A percentile compares a stretch with the other conserved stretches of the same genome.
These are phyloP conservation scores for Chloebia gouldiae DNA, from an alignment of 2,113 vertebrate species.

Conservation along the genomic window DNA sequence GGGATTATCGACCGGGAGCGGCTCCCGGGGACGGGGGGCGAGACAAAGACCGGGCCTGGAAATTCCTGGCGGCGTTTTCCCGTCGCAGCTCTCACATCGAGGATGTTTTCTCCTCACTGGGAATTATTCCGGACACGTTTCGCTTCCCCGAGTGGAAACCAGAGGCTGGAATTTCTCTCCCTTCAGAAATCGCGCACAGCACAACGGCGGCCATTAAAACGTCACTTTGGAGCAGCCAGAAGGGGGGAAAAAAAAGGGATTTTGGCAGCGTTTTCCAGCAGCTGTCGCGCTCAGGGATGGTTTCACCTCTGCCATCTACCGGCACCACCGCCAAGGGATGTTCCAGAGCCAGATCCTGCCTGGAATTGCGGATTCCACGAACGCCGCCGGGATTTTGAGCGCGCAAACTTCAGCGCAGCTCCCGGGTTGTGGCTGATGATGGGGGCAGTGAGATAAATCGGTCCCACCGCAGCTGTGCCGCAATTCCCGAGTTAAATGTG, in stretches of 20 bases:
- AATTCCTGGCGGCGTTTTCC: neutral
- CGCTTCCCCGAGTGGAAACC: rapidly evolving
- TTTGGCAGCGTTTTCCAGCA: neutral
- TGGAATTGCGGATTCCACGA: rapidly evolving
- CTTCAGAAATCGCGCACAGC: neutral
- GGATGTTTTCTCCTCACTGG: rapidly evolving
- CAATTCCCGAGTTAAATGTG: rapidly evolving
- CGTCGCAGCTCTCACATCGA: rapidly evolving
- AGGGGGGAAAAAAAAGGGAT: neutral
- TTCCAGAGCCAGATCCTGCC: neutral
- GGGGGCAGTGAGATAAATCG: neutral
- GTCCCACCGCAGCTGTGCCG: rapidly evolving
- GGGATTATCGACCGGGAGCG: rapidly evolving
- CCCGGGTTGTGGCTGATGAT: neutral
- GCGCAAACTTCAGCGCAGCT: rapidly evolving
- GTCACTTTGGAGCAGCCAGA: rapidly evolving
- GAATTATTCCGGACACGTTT: rapidly evolving
- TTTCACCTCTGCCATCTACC: constrained; percentile 33
- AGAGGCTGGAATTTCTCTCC: neutral
- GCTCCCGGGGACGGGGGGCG: neutral
- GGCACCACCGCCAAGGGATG: rapidly evolving
- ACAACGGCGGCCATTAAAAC: too few species aligned
- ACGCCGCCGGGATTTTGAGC: rapidly evolving
- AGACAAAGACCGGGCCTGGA: rapidly evolving
- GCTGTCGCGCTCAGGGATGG: neutral